Percentiles rank a stretch among this genome's conserved stretches.
Conservation (phyloP, 2,113 vertebrate species). For the Heterocephalus glaber region DNA sequence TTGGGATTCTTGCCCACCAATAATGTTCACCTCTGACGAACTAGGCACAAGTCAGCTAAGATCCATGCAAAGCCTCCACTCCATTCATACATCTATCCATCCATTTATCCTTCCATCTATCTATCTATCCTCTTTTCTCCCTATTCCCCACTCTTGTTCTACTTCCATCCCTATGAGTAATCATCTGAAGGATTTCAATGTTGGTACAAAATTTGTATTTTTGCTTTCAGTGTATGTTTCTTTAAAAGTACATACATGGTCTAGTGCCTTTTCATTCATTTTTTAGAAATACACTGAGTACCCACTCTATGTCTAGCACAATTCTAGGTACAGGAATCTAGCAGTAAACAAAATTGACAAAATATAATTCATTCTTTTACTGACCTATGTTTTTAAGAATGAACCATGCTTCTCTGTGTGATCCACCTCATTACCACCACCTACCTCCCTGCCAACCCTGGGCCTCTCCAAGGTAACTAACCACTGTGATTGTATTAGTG, state of each 20-base stretch:
- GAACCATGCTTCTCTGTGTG: background rate
- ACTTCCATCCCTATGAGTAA: background rate
- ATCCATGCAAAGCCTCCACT: background rate
- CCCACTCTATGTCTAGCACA: background rate
- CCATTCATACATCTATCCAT: background rate
- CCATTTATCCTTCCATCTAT: background rate
- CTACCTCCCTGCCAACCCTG: background rate
- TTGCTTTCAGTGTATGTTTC: background rate
- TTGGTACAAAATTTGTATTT: background rate
- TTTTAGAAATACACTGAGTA: background rate
- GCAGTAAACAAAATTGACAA: background rate
- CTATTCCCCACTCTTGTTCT: background rate
- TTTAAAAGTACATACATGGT: background rate
- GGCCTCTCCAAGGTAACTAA: background rate
- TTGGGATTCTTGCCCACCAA: background rate
- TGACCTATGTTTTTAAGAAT: background rate
- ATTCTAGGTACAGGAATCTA: background rate
- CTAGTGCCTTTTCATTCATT: background rate
- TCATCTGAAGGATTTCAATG: background rate
- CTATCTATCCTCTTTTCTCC: background rate
- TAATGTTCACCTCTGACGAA: background rate
- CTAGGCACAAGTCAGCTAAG: background rate
- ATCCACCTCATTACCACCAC: background rate
- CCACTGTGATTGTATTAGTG: background rate
- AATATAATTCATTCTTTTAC: background rate